These are phyloP conservation scores for Ornithorhynchus anatinus DNA, from an alignment of 2,113 vertebrate genomes.

Conservation along the genomic window DNA sequence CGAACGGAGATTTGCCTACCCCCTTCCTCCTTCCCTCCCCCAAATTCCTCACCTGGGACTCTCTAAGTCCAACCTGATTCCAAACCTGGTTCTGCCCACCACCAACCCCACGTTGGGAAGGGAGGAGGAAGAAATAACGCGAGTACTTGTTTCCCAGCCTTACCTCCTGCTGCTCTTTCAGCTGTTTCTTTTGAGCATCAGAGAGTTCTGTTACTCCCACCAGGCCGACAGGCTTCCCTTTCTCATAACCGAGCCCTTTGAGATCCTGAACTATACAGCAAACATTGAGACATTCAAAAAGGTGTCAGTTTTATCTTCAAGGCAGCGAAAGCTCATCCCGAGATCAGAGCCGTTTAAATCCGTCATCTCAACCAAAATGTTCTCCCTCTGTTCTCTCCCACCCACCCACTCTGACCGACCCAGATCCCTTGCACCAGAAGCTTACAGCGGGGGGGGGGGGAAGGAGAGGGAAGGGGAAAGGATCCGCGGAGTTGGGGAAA, in stretches of 20 bases:
- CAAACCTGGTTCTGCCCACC: not conserved
- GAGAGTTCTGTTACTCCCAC: constrained; percentile 96
- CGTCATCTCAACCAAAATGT: too few relatives aligned
- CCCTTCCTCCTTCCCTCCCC: too few relatives aligned
- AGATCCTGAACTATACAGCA: constrained; percentile 85
- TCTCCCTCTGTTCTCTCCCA: too few relatives aligned
- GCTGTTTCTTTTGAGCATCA: constrained; percentile 92
- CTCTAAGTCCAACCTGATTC: too few relatives aligned
- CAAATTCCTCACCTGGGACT: too few relatives aligned
- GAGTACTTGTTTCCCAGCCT: not conserved
- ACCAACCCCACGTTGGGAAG: not conserved
- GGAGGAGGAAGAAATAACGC: rapidly evolving
- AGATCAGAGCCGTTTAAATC: not conserved
- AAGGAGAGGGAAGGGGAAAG: too few relatives aligned
- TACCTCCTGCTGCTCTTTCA: constrained; percentile 98
- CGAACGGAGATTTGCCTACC: too few relatives aligned
- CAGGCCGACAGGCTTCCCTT: constrained; percentile 92
- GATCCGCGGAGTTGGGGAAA: too few relatives aligned
- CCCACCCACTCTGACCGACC: too few relatives aligned
- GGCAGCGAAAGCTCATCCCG: rapidly evolving
- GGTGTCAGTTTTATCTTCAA: not conserved
- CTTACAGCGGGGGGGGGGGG: too few relatives aligned
- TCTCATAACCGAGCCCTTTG: constrained; percentile 92
- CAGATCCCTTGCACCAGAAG: too few relatives aligned
- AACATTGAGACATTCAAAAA: not conserved